A percentile compares a stretch with the other conserved stretches of the same genome.
phyloP scores from a whole-genome alignment of 2,888 invertebrate genomes.

The Vesta saturnalis region DNA sequence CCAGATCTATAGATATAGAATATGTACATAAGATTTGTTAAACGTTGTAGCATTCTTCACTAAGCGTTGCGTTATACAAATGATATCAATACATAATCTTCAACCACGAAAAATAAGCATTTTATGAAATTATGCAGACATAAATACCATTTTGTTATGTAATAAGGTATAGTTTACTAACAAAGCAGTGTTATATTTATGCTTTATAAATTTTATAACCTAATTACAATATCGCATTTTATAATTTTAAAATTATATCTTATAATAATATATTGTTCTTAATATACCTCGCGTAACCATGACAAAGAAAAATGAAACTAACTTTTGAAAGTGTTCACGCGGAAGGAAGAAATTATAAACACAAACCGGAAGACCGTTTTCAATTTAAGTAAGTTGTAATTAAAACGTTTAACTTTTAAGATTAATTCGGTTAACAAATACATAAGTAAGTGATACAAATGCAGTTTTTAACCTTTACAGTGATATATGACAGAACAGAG shows the following conservation, averaged over 20 bases:
- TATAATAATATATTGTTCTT: neutral
- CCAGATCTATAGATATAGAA: no score
- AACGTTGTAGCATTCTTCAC: no score
- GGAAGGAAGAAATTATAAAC: neutral
- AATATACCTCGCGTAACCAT: neutral
- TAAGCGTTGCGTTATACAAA: no score
- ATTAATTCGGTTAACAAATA: no score
- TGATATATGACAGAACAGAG: neutral
- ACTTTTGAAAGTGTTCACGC: neutral
- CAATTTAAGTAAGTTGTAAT: no score
- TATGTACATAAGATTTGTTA: no score
- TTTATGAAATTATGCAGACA: no score
- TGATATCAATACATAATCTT: no score
- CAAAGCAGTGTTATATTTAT: neutral
- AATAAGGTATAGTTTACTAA: neutral
- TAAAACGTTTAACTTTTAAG: no score
- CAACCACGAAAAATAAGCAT: no score
- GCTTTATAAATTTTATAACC: neutral
- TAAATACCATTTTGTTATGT: neutral
- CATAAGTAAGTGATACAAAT: neutral
- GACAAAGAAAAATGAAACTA: neutral
- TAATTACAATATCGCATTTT: neutral
- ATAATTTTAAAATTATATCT: neutral
- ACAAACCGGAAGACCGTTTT: neutral
- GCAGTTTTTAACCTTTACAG: neutral